Conservation (phyloP, 2,888 invertebrate species). For the Drosophila melanosoma region DNA sequence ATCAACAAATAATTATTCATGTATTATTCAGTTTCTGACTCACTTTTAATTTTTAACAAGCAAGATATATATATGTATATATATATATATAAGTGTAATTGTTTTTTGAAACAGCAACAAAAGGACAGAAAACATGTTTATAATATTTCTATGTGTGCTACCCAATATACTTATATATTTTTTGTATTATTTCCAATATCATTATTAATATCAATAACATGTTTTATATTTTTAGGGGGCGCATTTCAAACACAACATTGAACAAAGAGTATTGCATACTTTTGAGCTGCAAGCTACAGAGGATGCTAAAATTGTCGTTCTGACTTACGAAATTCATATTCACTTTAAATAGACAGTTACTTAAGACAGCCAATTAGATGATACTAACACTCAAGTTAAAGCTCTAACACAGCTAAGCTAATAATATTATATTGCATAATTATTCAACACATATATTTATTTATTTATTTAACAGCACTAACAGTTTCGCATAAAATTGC, state of each 20-base stretch:
- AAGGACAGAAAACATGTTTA: constrained; percentile 61
- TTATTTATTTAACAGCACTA: constrained; percentile 69
- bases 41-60: constrained; percentile 39
- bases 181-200: constrained; percentile 13
- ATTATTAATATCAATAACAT: constrained; percentile 37
- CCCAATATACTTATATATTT: not conserved
- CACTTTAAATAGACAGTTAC: constrained; percentile 8
- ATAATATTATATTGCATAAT: constrained; percentile 28
- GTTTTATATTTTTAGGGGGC: constrained; percentile 9
- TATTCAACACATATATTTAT: constrained; percentile 30
- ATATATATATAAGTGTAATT: not conserved
- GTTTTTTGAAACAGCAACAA: constrained; percentile 55
- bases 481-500: constrained; percentile 75
- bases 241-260: constrained; percentile 49
- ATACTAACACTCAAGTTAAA: constrained; percentile 23
- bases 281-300: constrained; percentile 48
- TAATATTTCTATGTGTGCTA: constrained; percentile 4
- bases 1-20: constrained; percentile 34
- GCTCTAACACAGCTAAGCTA: constrained; percentile 53
- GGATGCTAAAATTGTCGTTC: constrained; percentile 1
- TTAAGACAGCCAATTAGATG: constrained; percentile 16
- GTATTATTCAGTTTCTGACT: constrained; percentile 22
- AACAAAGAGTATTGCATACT: constrained; percentile 69
- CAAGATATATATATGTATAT: constrained; percentile 5
- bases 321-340: constrained; percentile 16